These are phyloP conservation scores for Punctoribates punctum DNA, from an alignment of 2,888 invertebrate genomes.

Conservation along the genomic window DNA sequence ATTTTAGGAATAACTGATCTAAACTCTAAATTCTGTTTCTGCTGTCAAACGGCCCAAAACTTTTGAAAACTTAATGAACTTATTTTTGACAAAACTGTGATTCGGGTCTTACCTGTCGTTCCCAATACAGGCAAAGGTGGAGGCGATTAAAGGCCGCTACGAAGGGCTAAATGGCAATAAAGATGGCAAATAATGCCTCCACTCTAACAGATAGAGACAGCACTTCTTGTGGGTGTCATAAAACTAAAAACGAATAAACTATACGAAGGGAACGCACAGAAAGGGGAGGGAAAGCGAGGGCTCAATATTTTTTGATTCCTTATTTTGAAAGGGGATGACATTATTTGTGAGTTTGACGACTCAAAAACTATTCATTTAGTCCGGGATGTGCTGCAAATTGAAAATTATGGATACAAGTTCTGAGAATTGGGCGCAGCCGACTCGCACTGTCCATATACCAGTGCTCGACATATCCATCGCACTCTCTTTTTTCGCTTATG, in stretches of 20 bases:
- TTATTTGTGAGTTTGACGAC: conserved; percentile 21
- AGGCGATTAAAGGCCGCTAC: background rate
- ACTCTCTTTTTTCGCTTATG: background rate
- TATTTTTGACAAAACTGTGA: conserved; percentile 3
- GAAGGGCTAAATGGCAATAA: conserved; percentile 26
- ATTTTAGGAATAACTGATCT: too few species aligned
- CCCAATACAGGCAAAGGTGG: background rate
- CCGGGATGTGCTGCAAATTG: background rate
- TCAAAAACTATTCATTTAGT: background rate
- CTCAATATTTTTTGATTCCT: conserved; percentile 14
- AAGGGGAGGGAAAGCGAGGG: background rate
- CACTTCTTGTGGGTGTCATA: conserved; percentile 21
- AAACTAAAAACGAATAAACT: background rate
- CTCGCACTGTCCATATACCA: background rate
- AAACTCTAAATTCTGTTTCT: too few species aligned
- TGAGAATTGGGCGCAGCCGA: conserved; percentile 16
- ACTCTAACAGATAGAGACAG: background rate
- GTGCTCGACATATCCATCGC: background rate
- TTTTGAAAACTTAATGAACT: conserved; percentile 12
- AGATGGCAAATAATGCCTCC: conserved; percentile 9
- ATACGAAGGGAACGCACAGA: background rate
- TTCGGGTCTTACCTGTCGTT: background rate
- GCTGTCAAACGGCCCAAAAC: background rate
- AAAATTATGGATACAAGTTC: conserved; percentile 30
- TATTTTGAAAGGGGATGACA: background rate